These are phyloP conservation scores for Drosophila ogumai DNA, from an alignment of 1,140 invertebrate genomes.

Conservation along the genomic window DNA sequence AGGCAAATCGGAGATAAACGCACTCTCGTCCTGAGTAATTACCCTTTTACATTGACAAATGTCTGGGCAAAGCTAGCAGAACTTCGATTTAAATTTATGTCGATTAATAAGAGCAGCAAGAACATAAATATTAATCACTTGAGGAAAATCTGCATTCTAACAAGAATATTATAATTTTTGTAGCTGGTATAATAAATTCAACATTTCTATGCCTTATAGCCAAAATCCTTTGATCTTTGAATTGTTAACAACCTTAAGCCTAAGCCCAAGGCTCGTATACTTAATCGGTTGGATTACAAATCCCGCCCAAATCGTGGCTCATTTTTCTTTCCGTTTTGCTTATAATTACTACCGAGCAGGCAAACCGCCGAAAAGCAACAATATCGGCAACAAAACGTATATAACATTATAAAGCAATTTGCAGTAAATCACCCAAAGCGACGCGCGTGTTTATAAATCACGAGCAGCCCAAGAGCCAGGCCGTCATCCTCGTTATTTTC, in stretches of 20 bases:
- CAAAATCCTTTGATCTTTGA: slow-evolving; percentile 30
- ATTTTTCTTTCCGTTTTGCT: slow-evolving; percentile 37
- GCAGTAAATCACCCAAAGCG: slow-evolving; percentile 80
- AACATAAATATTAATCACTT: background rate
- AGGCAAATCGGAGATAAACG: slow-evolving; percentile 26
- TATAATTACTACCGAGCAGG: slow-evolving; percentile 73
- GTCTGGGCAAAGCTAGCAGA: background rate
- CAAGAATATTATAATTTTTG: background rate
- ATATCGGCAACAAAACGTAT: slow-evolving; percentile 66
- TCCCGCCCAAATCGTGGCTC: slow-evolving; percentile 29
- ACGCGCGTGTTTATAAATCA: slow-evolving; percentile 82
- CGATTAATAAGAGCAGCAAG: background rate
- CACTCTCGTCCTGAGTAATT: slow-evolving; percentile 34
- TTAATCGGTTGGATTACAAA: slow-evolving; percentile 56
- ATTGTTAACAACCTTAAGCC: slow-evolving; percentile 30
- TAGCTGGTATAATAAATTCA: background rate
- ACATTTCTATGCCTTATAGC: background rate
- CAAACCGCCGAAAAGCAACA: slow-evolving; percentile 34
- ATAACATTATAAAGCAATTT: slow-evolving; percentile 84
- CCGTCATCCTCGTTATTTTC: slow-evolving; percentile 18
- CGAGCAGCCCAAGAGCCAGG: slow-evolving; percentile 48
- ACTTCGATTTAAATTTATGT: slow-evolving; percentile 6
- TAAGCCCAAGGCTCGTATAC: slow-evolving; percentile 23
- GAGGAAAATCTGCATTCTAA: background rate
- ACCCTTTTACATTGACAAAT: slow-evolving; percentile 31